Evolutionary conservation across 2,113 vertebrate genomes (phyloP).

Genomic region (Electrona antarctica): DNA sequence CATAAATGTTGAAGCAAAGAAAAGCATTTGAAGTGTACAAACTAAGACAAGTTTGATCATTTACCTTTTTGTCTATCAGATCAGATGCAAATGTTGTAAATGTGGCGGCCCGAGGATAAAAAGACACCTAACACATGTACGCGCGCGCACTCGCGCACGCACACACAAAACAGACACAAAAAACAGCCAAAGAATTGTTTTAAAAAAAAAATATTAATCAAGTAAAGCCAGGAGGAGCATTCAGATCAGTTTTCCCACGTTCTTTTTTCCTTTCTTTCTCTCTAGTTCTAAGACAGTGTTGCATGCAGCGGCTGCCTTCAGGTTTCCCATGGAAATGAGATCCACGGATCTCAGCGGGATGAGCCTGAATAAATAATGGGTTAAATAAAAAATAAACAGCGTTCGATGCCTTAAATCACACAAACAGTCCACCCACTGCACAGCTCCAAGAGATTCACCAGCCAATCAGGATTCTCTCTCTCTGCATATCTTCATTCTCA

Average conservation of each 20-base stretch:
- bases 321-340: conserved; percentile 5
- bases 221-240: conserved; percentile 68
- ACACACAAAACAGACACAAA: conserved; percentile 18
- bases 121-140: background rate
- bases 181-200: conserved; percentile 6
- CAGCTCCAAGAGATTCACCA: conserved; percentile 1
- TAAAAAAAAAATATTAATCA: conserved; percentile 48
- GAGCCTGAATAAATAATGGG: conserved; percentile 12
- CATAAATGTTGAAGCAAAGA: conserved; percentile 60
- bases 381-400: conserved; percentile 30
- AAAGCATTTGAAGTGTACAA: conserved; percentile 44
- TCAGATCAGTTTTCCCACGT: conserved; percentile 32
- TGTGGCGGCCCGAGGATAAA: background rate
- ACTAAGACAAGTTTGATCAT: conserved; percentile 39
- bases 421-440: conserved; percentile 26
- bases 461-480: background rate
- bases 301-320: conserved; percentile 31
- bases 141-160: background rate
- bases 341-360: conserved; percentile 25
- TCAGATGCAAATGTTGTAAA: conserved; percentile 1
- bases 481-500: conserved; percentile 3
- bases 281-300: background rate
- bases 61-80: conserved; percentile 13
- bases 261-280: background rate
- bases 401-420: conserved; percentile 14